Evolutionary conservation across 2,888 invertebrate genomes (phyloP), one percentile per base, ranked within the genome.

Genomic region (Hymenopus coronatus): DNA sequence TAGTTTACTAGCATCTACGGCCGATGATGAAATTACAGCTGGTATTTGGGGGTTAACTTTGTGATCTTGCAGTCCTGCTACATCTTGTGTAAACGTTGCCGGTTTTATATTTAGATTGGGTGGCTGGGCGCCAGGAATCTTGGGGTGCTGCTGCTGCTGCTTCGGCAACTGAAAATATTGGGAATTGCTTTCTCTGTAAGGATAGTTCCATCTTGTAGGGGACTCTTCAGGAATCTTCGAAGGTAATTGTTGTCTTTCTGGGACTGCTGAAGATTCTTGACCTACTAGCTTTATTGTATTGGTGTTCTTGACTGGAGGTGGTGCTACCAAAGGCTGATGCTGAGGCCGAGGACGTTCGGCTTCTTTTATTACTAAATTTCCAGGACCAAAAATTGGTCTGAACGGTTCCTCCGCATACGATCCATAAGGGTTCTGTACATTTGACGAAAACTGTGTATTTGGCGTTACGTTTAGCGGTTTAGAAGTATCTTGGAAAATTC

Each of bases 381-480:
- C 89, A 15, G 91, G 91, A 9, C 91, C 91, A 90, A 91, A 91
- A 54, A 91, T 91, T 84, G 91, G 91, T 82, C 91, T 90, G 88
- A 91, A 91, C 83, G 91, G 91, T 81, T 91, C 91, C 30, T 91
- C 91, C 20, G 90, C 90, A 46, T 89, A 88, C 1, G 83, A 83
- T 8, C 90, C 91, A 88, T 91, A 91, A 15, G 91, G 91, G 28
- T 88, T 90, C 82, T 83, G 84, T 25, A 87, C 54, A 70, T 3
- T 25, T 6, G 54, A 20, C 4, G 54, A 20, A 70, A 70, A 70
- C 3, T 70, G 54, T 20, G 54, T 25, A 20, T 20, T 70, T 70
- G 54, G 20, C 25, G 54, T 70, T 70, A 70, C 20, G 54, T 70
- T 28, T 12, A 84, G 4, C 25, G 83, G n/a, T 83, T 28, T 83